Evolutionary conservation across 2,797 vertebrate species (phyloP).

Genomic region (Zonotrichia albicollis): DNA sequence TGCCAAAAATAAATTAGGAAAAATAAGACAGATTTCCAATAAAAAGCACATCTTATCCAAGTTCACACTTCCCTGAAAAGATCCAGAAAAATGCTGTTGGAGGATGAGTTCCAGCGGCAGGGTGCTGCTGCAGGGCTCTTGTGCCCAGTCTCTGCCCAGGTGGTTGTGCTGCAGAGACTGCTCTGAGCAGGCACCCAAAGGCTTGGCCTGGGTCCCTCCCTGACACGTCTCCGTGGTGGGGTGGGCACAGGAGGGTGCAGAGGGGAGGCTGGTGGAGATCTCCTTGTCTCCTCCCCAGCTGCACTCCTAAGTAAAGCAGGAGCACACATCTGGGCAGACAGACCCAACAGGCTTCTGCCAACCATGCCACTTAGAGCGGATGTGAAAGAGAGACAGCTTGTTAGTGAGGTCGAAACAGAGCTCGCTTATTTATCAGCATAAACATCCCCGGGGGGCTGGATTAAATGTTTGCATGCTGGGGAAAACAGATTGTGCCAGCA

Average conservation of each 20-base stretch:
- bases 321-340: neutral
- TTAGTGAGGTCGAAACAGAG: neutral
- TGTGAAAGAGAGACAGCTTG: neutral
- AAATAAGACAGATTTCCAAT: neutral
- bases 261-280: neutral
- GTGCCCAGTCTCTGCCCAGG: neutral
- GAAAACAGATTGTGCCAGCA: conserved; percentile 30
- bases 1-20: neutral
- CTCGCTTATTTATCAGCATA: neutral
- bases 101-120: neutral
- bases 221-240: fast-evolving
- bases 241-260: neutral
- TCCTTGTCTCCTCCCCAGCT: neutral
- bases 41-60: neutral
- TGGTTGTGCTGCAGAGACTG: neutral
- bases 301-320: neutral
- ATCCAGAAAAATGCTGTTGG: neutral
- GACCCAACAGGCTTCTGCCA: neutral
- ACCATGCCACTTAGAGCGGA: neutral
- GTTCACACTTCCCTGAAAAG: neutral
- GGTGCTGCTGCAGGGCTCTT: neutral
- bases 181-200: neutral
- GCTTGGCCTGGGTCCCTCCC: neutral
- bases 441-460: neutral
- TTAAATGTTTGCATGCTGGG: conserved; percentile 9